phyloP scores from a whole-genome alignment of 2,797 vertebrate species.

The Chiroxiphia lanceolata region DNA sequence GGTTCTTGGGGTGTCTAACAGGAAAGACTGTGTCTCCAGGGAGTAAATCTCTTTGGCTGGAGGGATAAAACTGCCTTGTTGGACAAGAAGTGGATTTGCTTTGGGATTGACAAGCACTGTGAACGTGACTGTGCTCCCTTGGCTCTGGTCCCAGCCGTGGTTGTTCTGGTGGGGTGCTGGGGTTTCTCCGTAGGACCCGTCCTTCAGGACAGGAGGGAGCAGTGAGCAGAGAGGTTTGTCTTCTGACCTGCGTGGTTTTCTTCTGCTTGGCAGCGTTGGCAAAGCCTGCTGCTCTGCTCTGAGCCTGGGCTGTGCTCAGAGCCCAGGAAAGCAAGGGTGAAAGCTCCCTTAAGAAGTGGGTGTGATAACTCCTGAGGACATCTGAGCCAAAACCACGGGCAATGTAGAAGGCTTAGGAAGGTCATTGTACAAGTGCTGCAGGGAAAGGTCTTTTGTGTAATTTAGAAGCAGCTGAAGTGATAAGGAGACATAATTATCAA shows the following conservation, averaged over 20 bases:
- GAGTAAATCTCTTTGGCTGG: background rate
- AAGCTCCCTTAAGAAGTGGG: background rate
- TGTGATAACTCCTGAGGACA: background rate
- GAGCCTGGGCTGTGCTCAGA: background rate
- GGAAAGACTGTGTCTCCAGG: background rate
- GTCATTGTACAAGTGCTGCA: background rate
- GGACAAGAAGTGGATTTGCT: background rate
- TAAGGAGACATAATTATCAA: background rate
- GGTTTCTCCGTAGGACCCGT: background rate
- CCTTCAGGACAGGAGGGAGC: background rate
- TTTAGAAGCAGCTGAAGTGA: background rate
- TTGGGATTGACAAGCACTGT: accelerated
- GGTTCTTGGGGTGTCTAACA: background rate
- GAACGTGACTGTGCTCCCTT: background rate
- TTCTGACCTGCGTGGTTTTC: background rate
- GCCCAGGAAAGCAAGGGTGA: background rate
- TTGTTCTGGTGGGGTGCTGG: background rate
- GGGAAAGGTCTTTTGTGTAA: background rate
- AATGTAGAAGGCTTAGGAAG: background rate
- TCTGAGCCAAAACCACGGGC: background rate
- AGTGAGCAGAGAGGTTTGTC: background rate
- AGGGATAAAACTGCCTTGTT: background rate
- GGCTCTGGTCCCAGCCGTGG: background rate
- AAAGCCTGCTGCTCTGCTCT: background rate
- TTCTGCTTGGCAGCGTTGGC: background rate